phyloP scores from a whole-genome alignment of 2,888 invertebrate genomes.

The Lingula anatina region DNA sequence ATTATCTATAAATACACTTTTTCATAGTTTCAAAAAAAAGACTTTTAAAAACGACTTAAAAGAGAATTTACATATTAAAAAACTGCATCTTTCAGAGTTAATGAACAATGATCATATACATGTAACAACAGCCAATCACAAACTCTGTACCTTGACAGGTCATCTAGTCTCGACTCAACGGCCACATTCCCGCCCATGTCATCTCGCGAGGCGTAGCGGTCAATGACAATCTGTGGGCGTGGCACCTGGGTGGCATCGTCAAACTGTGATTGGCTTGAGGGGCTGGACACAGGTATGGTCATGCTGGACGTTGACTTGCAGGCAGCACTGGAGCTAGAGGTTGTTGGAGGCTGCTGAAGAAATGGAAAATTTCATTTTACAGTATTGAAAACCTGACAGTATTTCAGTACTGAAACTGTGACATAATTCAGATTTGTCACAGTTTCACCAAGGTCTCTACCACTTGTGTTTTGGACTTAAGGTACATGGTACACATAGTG shows the following conservation, averaged over 20 bases:
- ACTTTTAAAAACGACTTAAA: neutral
- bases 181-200: constrained; percentile 13
- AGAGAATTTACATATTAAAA: neutral
- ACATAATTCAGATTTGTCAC: no score
- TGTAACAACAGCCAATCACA: neutral
- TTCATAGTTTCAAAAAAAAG: neutral
- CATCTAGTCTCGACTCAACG: constrained; percentile 40
- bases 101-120: neutral
- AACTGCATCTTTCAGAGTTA: neutral
- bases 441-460: no score
- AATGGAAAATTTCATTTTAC: no score
- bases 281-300: constrained; percentile 45
- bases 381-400: no score
- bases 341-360: constrained; percentile 17
- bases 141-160: constrained; percentile 34
- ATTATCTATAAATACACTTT: neutral
- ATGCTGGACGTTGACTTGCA: constrained; percentile 45
- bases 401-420: no score
- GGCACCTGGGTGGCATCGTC: constrained; percentile 23
- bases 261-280: constrained; percentile 45
- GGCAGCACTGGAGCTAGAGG: constrained; percentile 35
- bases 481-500: no score
- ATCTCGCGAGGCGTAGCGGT: constrained; percentile 2
- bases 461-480: no score
- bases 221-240: constrained; percentile 10